These are phyloP conservation scores for Sylvicapra grimmia DNA, from an alignment of 2,113 vertebrate genomes.

Conservation along the genomic window DNA sequence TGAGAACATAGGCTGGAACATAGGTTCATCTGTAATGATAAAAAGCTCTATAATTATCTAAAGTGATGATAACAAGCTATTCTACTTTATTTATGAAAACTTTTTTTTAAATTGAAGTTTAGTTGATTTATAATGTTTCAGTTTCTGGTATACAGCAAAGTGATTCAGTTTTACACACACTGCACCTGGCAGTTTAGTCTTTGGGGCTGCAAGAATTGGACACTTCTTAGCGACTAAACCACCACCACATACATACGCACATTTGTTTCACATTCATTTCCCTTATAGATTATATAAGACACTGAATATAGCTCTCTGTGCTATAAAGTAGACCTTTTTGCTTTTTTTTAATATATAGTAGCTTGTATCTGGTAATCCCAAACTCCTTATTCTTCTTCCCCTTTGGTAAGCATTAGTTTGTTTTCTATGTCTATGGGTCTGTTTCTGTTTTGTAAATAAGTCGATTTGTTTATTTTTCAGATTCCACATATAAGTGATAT, in stretches of 20 bases:
- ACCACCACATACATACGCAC: neutral
- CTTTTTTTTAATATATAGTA: neutral
- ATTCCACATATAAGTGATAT: neutral
- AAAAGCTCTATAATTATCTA: neutral
- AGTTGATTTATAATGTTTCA: neutral
- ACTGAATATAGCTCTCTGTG: neutral
- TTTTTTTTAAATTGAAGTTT: neutral
- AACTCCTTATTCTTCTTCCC: neutral
- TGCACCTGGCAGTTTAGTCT: neutral
- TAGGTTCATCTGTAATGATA: neutral
- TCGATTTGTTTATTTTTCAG: neutral
- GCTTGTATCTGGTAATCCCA: neutral
- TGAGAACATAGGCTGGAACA: neutral
- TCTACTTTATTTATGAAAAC: neutral
- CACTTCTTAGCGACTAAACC: neutral
- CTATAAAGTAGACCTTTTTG: neutral
- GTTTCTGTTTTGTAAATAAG: neutral
- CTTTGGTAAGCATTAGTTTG: neutral
- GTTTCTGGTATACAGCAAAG: neutral
- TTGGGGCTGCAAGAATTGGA: neutral
- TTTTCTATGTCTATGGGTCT: neutral
- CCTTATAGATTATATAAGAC: neutral
- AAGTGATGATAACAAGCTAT: neutral
- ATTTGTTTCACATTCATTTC: neutral
- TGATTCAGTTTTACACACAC: neutral